A percentile compares a stretch with the other conserved stretches of the same genome.
These are phyloP conservation scores for Distichodus sexfasciatus DNA, from an alignment of 2,797 vertebrate species.

Conservation along the genomic window DNA sequence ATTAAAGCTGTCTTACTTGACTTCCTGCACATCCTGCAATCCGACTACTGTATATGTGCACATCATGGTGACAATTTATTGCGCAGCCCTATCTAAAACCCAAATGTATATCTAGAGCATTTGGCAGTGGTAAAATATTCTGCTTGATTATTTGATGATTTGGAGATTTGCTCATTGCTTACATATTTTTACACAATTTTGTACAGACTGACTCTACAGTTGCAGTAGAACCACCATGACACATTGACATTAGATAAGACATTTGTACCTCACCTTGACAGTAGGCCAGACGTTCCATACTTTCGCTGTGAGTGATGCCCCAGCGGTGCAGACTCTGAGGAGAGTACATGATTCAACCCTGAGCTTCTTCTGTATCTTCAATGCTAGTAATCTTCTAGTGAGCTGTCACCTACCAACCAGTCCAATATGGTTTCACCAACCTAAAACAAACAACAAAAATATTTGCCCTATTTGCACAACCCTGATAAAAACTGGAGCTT, in stretches of 20 bases:
- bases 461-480: neutral
- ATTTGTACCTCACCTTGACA: conserved; percentile 67
- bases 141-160: no score
- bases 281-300: conserved; percentile 78
- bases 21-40: no score
- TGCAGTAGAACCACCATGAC: no score
- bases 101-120: no score
- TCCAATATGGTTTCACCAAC: neutral
- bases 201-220: no score
- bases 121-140: no score
- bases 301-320: conserved; percentile 80
- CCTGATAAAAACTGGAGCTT: neutral
- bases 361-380: neutral
- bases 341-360: conserved; percentile 72
- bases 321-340: conserved; percentile 81
- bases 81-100: no score
- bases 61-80: no score
- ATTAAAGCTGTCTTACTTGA: no score
- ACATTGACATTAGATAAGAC: conserved; percentile 13
- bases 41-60: no score
- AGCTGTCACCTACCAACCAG: conserved; percentile 11
- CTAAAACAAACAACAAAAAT: conserved; percentile 2
- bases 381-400: neutral
- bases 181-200: no score
- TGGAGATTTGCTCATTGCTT: no score